Conservation (phyloP, 2,888 invertebrate species). For the Napeogenes inachia region DNA sequence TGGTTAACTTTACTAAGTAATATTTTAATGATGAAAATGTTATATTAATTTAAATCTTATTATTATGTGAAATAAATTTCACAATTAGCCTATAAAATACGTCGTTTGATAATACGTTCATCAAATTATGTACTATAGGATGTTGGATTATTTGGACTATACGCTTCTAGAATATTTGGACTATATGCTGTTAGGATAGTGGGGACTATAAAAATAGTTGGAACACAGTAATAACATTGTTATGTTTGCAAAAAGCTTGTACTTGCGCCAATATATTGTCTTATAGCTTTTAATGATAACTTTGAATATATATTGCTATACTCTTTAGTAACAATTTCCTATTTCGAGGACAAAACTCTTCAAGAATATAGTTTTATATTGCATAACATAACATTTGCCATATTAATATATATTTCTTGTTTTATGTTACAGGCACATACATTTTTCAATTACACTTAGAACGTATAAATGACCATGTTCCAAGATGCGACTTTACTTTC, state of each 20-base stretch:
- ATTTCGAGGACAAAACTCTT: conserved; percentile 3
- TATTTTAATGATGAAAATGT: too few relatives aligned
- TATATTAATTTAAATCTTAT: too few relatives aligned
- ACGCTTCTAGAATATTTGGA: too few relatives aligned
- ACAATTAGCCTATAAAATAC: too few relatives aligned
- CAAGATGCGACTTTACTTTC: conserved; percentile 5
- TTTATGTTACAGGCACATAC: conserved; percentile 4
- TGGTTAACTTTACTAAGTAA: too few relatives aligned
- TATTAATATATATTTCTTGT: not conserved
- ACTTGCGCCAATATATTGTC: conserved; percentile 1
- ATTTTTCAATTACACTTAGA: conserved; percentile 2
- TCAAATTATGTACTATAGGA: too few relatives aligned
- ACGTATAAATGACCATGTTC: conserved; percentile 1
- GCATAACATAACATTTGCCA: conserved; percentile 3
- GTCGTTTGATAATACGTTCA: too few relatives aligned
- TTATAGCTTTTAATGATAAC: conserved; percentile 4
- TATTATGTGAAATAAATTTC: too few relatives aligned
- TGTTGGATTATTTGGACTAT: too few relatives aligned
- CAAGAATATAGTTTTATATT: conserved; percentile 7
- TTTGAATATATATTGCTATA: conserved; percentile 3
- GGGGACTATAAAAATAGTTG: too few relatives aligned
- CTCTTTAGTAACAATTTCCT: not conserved
- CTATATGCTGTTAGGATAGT: too few relatives aligned
- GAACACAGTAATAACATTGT: conserved; percentile 1
- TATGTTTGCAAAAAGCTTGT: conserved; percentile 5